These are phyloP conservation scores for Aythya baeri DNA, from an alignment of 2,113 vertebrate genomes.

Conservation along the genomic window DNA sequence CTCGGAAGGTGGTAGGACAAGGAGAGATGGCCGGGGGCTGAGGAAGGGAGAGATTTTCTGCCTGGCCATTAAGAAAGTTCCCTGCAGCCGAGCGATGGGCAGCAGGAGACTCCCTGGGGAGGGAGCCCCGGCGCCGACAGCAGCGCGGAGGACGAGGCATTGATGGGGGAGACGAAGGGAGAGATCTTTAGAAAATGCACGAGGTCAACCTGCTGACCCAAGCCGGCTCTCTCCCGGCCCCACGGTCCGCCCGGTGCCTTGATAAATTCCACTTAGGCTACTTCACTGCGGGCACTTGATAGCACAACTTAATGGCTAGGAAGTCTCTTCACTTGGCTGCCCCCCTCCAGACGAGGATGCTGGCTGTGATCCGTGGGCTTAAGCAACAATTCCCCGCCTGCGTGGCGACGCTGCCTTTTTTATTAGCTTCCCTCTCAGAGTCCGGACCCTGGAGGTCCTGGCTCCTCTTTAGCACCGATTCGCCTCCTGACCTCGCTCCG, in stretches of 20 bases:
- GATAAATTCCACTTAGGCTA: conserved; percentile 26
- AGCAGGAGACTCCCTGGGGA: neutral
- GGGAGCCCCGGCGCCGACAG: neutral
- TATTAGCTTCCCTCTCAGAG: neutral
- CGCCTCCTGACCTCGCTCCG: neutral
- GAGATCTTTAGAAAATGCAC: conserved; percentile 1
- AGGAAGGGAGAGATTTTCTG: neutral
- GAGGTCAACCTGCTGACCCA: conserved; percentile 31
- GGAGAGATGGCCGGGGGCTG: neutral
- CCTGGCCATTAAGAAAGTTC: conserved; percentile 2
- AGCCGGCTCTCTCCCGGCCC: neutral
- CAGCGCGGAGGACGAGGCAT: neutral
- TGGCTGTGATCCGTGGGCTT: conserved; percentile 17
- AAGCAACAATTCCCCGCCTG: conserved; percentile 4
- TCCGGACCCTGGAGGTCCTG: neutral
- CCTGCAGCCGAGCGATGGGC: neutral
- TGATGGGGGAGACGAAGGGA: conserved; percentile 35
- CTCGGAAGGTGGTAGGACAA: conserved; percentile 32
- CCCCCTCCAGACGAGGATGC: neutral
- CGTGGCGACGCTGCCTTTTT: neutral
- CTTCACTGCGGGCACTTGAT: conserved; percentile 50
- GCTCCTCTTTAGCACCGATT: neutral
- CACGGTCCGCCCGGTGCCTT: conserved; percentile 5
- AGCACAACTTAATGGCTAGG: conserved; percentile 28
- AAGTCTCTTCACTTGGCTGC: conserved; percentile 35